phyloP scores from a whole-genome alignment of 2,113 vertebrate species.

The Cathartes aura region DNA sequence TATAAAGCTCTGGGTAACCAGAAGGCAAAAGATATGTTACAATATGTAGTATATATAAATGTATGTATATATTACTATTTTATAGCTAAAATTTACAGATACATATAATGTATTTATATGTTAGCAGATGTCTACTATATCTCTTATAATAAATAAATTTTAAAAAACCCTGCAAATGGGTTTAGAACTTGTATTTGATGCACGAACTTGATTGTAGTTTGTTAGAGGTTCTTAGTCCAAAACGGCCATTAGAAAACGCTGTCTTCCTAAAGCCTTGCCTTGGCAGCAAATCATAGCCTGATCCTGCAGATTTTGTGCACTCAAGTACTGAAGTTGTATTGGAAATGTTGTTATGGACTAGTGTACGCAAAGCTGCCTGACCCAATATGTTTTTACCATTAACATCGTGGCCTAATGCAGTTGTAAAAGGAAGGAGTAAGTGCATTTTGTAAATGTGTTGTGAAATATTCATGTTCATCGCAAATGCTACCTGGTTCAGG shows the following conservation, averaged over 20 bases:
- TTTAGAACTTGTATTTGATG: not conserved
- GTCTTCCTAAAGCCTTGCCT: not conserved
- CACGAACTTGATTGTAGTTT: not conserved
- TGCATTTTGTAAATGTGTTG: not conserved
- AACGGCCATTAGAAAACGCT: not conserved
- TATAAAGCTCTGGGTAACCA: not conserved
- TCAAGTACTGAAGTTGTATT: not conserved
- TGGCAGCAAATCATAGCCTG: not conserved
- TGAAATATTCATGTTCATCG: not conserved
- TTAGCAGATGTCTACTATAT: not conserved
- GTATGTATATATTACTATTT: not conserved
- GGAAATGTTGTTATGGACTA: not conserved
- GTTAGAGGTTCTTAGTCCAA: not conserved
- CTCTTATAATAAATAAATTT: not conserved
- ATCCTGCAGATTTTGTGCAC: not conserved
- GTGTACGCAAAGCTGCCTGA: fast-evolving
- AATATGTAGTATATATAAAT: not conserved
- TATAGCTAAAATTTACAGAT: not conserved
- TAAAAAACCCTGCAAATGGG: fast-evolving
- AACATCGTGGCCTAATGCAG: not conserved
- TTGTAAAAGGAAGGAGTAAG: not conserved
- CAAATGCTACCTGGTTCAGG: not conserved
- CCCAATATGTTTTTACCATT: not conserved
- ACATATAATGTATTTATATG: not conserved
- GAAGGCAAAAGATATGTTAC: not conserved